Base-by-base conservation (phyloP, 2,113 vertebrate genomes). In the Labeo rohita region DNA sequence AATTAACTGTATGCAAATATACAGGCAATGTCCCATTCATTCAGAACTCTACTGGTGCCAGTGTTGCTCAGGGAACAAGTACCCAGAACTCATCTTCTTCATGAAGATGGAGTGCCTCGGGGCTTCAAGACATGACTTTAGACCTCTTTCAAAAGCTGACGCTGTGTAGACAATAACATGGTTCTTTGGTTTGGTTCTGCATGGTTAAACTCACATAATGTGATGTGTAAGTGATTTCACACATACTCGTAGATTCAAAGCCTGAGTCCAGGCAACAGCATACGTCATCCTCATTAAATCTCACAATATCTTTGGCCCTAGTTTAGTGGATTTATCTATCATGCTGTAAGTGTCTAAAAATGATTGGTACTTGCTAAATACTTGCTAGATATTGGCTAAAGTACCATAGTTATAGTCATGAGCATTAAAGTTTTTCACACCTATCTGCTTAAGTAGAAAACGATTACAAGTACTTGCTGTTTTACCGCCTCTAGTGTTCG, bases 1-100 rank as follows among this genome's bases (percentile, higher is more conserved):
- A 88, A 92, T 94, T 89, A 91, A 75, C 85, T 85, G 66, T 84
- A 90, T 89, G 88, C 90, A 91, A 94, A 93, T 91, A 82, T 90
- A 84, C 2, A 66, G 70, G 18, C 66, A 15, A 45, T 63, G 78
- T 84, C 72, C 86, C 74, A 83, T 90, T 90, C 56, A 89, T 54
- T 59, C 79, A 21, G 39, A 88, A 86, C 47, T 68, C 61, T 81
- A 85, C 87, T 89, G 49, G 59, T 76, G 86, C 78, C 86, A 78
- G 49, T 87, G 93, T 94, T 91, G 89, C 89, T 91, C 89, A 16
- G 92, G 93, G 92, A 91, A 83, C 90, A 15, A 65, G 85, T 87
- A 61, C 90, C 43, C 70, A 10, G 73, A 70, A 90, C 90, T 89
- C 83, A 89, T 89, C 87, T 87, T 87, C 90, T 79, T 86, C 87